These are phyloP conservation scores for Myripristis jacobus DNA, from an alignment of 2,797 vertebrate species.

Conservation along the genomic window DNA sequence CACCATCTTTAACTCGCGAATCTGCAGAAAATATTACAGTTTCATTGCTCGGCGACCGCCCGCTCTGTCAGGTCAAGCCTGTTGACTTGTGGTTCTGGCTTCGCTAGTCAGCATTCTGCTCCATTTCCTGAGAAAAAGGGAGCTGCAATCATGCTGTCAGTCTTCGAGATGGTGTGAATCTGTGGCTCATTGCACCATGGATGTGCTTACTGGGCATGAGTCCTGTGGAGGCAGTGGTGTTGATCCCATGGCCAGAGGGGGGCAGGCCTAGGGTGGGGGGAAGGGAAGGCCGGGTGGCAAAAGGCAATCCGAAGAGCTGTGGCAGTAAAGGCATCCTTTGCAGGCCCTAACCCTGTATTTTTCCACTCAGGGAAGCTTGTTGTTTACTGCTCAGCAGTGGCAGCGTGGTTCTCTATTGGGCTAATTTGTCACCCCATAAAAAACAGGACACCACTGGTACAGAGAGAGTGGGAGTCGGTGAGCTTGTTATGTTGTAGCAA, in stretches of 20 bases:
- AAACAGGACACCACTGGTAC: conserved; percentile 61
- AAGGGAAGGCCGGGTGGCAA: not conserved
- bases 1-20: conserved; percentile 30
- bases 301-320: conserved; percentile 29
- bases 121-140: conserved; percentile 57
- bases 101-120: conserved; percentile 73
- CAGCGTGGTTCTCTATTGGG: conserved; percentile 56
- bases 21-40: conserved; percentile 51
- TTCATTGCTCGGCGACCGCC: conserved; percentile 64
- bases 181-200: conserved; percentile 74
- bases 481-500: conserved; percentile 68
- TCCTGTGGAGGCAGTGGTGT: conserved; percentile 70
- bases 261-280: conserved; percentile 34
- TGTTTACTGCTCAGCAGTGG: conserved; percentile 70
- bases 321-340: conserved; percentile 43
- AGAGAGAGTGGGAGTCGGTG: conserved; percentile 52
- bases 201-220: conserved; percentile 71
- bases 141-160: conserved; percentile 73
- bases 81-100: conserved; percentile 76
- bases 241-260: conserved; percentile 56
- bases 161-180: conserved; percentile 77
- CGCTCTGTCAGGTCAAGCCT: conserved; percentile 59
- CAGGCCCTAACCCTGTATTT: conserved; percentile 59
- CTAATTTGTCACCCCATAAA: conserved; percentile 76
- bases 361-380: conserved; percentile 67